phyloP scores from a whole-genome alignment of 2,113 vertebrate species.

The Hemiprocne comata region DNA sequence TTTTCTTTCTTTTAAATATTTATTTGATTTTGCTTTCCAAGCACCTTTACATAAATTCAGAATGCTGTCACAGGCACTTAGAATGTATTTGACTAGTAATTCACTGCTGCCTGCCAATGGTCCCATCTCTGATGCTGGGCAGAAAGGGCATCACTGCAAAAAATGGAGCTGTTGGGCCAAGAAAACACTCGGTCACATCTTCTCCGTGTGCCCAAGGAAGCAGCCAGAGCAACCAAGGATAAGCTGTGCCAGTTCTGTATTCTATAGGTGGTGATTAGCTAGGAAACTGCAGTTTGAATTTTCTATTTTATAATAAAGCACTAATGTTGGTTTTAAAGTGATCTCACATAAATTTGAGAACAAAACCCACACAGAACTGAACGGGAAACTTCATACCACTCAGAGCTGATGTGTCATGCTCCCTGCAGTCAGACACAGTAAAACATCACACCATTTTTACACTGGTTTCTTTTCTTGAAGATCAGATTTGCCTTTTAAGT shows the following conservation, averaged over 20 bases:
- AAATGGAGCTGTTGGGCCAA: background rate
- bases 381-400: background rate
- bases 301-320: background rate
- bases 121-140: background rate
- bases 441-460: background rate
- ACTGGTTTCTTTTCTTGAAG: background rate
- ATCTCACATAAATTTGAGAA: background rate
- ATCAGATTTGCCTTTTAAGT: background rate
- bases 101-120: accelerated
- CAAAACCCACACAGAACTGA: background rate
- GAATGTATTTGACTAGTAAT: background rate
- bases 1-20: background rate
- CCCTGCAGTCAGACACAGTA: background rate
- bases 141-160: background rate
- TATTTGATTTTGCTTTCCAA: background rate
- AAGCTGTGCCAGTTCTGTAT: background rate
- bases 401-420: background rate
- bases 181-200: background rate
- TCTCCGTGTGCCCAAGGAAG: background rate
- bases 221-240: no score
- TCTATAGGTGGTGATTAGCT: background rate
- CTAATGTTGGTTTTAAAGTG: background rate
- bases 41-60: background rate
- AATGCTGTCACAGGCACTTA: background rate
- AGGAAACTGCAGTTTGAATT: background rate